Conservation (phyloP, 2,888 invertebrate species). For the Ephialtes manifestator region DNA sequence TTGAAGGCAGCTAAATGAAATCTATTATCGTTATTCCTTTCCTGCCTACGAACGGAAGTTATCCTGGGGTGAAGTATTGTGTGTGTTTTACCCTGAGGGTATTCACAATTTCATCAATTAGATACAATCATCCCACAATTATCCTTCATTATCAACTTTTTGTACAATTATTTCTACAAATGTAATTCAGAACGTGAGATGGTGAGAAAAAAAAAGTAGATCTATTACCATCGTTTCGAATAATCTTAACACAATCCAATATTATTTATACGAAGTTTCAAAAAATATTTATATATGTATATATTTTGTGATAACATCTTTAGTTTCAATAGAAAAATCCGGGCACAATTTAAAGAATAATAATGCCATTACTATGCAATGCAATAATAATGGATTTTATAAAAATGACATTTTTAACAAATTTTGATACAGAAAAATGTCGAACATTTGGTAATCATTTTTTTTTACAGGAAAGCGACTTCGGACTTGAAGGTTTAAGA, state of each 20-base stretch:
- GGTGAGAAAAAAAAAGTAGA: background rate
- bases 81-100: conserved; percentile 22
- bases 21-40: conserved; percentile 38
- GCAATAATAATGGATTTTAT: too few relatives aligned
- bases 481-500: background rate
- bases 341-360: too few relatives aligned
- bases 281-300: too few relatives aligned
- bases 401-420: too few relatives aligned
- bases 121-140: conserved; percentile 57
- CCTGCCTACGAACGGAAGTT: conserved; percentile 22
- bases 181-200: background rate
- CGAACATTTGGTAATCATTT: background rate
- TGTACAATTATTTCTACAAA: background rate
- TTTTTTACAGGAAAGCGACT: background rate
- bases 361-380: too few relatives aligned
- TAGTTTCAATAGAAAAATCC: too few relatives aligned
- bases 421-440: too few relatives aligned
- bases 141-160: conserved; percentile 33
- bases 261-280: too few relatives aligned
- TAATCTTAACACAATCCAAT: too few relatives aligned
- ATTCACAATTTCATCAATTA: conserved; percentile 38
- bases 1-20: conserved; percentile 29
- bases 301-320: too few relatives aligned
- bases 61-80: background rate
- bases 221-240: too few relatives aligned